phyloP scores from a whole-genome alignment of 2,113 vertebrate species.

The Amphilophus citrinellus region DNA sequence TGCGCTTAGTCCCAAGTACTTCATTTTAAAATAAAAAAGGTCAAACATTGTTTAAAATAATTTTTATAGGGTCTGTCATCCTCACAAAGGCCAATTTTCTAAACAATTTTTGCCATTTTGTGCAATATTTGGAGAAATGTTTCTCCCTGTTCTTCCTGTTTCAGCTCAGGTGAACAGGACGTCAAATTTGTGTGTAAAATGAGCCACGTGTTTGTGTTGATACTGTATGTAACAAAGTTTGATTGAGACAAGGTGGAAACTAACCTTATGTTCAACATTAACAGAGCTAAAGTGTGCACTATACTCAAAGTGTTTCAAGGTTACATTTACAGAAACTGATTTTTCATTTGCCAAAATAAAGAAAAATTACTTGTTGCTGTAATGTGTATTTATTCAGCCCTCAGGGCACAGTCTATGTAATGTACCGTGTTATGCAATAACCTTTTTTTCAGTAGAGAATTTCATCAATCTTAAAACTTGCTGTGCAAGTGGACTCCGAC shows the following conservation, averaged over 20 bases:
- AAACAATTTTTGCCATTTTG: slow-evolving; percentile 61
- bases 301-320: slow-evolving; percentile 17
- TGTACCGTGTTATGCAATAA: too few species aligned
- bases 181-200: slow-evolving; percentile 40
- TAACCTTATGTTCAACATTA: slow-evolving; percentile 10
- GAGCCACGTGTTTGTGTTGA: slow-evolving; percentile 56
- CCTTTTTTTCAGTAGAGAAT: too few species aligned
- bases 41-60: slow-evolving; percentile 42
- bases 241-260: slow-evolving; percentile 26
- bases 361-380: slow-evolving; percentile 27
- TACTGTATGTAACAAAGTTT: slow-evolving; percentile 35
- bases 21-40: slow-evolving; percentile 72
- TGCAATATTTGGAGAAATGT: slow-evolving; percentile 68
- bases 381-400: slow-evolving; percentile 10
- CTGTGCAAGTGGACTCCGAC: too few species aligned
- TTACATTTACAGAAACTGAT: slow-evolving; percentile 10
- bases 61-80: slow-evolving; percentile 67
- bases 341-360: slow-evolving; percentile 67
- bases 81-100: slow-evolving; percentile 72
- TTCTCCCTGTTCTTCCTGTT: slow-evolving; percentile 30
- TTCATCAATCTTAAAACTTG: too few species aligned
- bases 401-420: background rate
- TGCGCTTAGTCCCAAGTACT: slow-evolving; percentile 80
- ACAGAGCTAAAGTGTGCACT: slow-evolving; percentile 20
- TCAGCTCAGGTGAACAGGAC: slow-evolving; percentile 26